These are phyloP conservation scores for Xestia sexstrigata DNA, from an alignment of 2,888 invertebrate species.

Conservation along the genomic window DNA sequence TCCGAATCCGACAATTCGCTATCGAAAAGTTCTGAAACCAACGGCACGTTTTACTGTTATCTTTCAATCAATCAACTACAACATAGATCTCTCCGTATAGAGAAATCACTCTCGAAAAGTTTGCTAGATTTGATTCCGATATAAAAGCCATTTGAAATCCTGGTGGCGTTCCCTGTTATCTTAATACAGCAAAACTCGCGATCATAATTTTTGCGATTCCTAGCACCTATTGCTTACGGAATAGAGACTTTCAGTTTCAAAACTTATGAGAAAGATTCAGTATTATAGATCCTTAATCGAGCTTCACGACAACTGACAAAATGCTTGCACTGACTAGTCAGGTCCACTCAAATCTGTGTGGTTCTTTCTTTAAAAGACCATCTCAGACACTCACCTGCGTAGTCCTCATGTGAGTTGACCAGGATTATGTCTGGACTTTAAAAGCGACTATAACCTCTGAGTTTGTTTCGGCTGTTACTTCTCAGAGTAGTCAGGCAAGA, in stretches of 20 bases:
- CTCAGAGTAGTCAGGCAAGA: no score
- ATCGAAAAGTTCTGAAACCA: slow-evolving; percentile 2
- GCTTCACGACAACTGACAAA: no score
- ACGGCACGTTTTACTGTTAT: slow-evolving; percentile 1
- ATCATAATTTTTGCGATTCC: background rate
- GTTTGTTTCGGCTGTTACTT: no score
- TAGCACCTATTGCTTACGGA: background rate
- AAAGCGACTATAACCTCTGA: no score
- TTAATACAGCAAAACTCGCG: slow-evolving; percentile 3
- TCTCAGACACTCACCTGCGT: no score
- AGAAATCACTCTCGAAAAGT: slow-evolving; percentile 5
- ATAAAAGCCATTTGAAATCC: slow-evolving; percentile 31
- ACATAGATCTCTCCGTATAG: background rate
- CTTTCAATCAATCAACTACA: slow-evolving; percentile 43
- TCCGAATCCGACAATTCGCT: background rate
- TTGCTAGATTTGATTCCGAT: slow-evolving; percentile 31
- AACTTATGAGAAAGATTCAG: background rate
- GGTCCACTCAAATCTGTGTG: no score
- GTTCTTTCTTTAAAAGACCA: no score
- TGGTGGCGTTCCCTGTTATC: slow-evolving; percentile 9
- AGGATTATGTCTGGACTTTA: no score
- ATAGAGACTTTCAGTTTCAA: background rate
- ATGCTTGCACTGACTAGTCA: no score
- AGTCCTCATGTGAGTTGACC: no score
- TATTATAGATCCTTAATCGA: no score